Conservation (phyloP, 2,113 vertebrate genomes). For the Piliocolobus tephrosceles region DNA sequence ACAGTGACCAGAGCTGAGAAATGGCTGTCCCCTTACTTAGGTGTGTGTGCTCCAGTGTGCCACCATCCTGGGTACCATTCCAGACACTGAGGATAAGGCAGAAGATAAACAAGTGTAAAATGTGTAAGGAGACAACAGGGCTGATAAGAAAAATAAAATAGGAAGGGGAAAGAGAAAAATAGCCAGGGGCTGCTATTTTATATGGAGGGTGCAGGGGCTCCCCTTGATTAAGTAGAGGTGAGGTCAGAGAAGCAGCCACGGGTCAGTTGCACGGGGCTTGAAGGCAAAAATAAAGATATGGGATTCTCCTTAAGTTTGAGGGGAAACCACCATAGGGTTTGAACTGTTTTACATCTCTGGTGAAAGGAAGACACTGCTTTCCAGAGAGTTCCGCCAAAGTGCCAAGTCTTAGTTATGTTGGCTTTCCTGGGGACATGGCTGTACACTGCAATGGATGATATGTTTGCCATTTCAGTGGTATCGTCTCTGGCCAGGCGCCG, state of each 20-base stretch:
- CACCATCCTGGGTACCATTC: background rate
- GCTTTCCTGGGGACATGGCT: background rate
- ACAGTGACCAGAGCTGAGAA: background rate
- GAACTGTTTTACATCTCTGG: background rate
- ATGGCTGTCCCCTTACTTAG: background rate
- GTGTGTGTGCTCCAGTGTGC: accelerated
- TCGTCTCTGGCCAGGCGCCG: background rate
- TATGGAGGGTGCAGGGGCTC: background rate
- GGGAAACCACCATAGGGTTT: background rate
- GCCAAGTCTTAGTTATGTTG: background rate
- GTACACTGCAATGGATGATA: background rate
- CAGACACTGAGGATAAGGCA: background rate
- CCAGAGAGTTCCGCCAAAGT: background rate
- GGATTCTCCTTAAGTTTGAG: background rate
- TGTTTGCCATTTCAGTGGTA: background rate
- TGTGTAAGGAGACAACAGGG: background rate
- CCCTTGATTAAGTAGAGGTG: background rate
- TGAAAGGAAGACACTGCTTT: background rate
- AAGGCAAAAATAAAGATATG: background rate
- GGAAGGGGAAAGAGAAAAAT: background rate
- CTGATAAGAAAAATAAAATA: background rate
- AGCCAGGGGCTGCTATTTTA: background rate
- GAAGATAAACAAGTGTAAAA: background rate
- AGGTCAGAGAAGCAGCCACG: background rate
- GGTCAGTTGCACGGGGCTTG: background rate